Percentiles rank a stretch among this genome's conserved stretches.
These are phyloP conservation scores for Griposia aprilina DNA, from an alignment of 2,888 invertebrate species.

Conservation along the genomic window DNA sequence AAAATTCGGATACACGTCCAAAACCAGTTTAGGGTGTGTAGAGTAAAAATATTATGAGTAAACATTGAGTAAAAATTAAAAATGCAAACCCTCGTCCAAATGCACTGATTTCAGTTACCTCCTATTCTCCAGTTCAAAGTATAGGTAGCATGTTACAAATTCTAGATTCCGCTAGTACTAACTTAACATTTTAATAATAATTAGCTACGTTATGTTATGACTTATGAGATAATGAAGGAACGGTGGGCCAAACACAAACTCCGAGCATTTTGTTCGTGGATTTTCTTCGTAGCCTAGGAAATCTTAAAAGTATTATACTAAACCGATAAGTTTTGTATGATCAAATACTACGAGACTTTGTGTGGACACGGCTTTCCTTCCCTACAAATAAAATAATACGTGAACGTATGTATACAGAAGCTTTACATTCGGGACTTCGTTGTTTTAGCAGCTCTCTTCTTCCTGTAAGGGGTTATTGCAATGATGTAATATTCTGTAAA, in stretches of 20 bases:
- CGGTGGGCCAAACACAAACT: neutral
- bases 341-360: neutral
- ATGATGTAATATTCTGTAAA: constrained; percentile 58
- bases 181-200: no score
- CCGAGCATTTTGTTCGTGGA: neutral
- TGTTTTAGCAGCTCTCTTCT: constrained; percentile 8
- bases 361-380: neutral
- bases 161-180: neutral
- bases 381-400: neutral
- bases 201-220: neutral
- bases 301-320: neutral
- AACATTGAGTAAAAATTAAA: neutral
- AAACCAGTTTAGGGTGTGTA: constrained; percentile 16
- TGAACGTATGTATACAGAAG: neutral
- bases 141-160: neutral
- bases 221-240: neutral
- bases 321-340: neutral
- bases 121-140: neutral
- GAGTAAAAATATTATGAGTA: constrained; percentile 39
- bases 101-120: constrained; percentile 2
- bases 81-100: neutral
- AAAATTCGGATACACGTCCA: constrained; percentile 64
- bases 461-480: constrained; percentile 15
- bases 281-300: neutral
- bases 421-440: neutral